Evolutionary conservation across 1,140 invertebrate genomes (phyloP).

Genomic region (Drosophila biarmipes): DNA sequence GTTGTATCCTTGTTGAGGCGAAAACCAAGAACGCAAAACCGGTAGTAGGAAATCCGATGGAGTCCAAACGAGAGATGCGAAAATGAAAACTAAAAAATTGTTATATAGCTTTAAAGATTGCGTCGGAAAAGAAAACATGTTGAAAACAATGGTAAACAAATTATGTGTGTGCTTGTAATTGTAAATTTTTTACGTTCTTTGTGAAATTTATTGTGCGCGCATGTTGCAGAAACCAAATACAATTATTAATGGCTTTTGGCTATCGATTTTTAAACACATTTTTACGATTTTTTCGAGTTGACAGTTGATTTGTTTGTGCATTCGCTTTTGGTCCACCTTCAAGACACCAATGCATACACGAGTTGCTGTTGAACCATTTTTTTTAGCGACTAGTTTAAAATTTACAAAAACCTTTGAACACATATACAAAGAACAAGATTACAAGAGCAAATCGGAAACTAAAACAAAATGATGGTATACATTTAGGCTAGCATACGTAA

Average conservation of each 20-base stretch:
- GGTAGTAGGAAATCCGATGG: conserved; percentile 19
- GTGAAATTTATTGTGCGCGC: conserved; percentile 46
- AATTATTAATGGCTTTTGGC: conserved; percentile 48
- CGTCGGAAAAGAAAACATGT: conserved; percentile 39
- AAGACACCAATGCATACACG: conserved; percentile 55
- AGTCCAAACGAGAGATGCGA: conserved; percentile 35
- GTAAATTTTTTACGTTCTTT: conserved; percentile 59
- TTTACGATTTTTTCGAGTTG: conserved; percentile 52
- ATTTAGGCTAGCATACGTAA: conserved; percentile 82
- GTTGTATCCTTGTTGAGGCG: conserved; percentile 28
- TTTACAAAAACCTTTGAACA: conserved; percentile 59
- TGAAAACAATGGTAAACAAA: conserved; percentile 31
- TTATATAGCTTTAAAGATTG: conserved; percentile 64
- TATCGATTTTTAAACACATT: conserved; percentile 54
- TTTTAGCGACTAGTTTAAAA: conserved; percentile 72
- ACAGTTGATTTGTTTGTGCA: conserved; percentile 52
- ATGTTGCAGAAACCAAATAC: conserved; percentile 29
- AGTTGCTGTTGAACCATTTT: conserved; percentile 68
- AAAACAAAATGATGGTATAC: conserved; percentile 62
- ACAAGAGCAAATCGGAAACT: conserved; percentile 42
- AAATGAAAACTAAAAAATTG: conserved; percentile 55
- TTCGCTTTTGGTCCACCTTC: conserved; percentile 63
- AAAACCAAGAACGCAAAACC: conserved; percentile 10
- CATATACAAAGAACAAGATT: conserved; percentile 41
- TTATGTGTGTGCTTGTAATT: conserved; percentile 76